Percentiles rank a stretch among this genome's conserved stretches.
These are phyloP conservation scores for Microctonus brassicae DNA, from an alignment of 2,888 invertebrate species.

Conservation along the genomic window DNA sequence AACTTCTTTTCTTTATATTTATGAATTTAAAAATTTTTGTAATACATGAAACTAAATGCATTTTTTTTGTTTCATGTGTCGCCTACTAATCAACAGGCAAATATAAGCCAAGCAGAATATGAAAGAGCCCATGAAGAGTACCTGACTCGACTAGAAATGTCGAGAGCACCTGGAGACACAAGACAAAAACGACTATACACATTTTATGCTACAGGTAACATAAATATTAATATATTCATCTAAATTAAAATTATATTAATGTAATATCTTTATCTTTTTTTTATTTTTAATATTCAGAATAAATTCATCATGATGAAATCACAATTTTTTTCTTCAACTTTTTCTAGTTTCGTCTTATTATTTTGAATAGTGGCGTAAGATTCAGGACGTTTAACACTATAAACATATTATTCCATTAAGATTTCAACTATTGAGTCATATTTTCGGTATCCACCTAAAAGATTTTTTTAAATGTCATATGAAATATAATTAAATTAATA, in stretches of 20 bases:
- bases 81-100: conserved; percentile 70
- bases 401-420: background rate
- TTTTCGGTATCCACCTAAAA: no score
- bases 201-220: conserved; percentile 61
- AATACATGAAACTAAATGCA: conserved; percentile 30
- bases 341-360: background rate
- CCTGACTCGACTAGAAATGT: conserved; percentile 65
- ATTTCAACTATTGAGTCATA: background rate
- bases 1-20: no score
- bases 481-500: background rate
- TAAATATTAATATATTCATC: background rate
- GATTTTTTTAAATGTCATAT: background rate
- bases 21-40: no score
- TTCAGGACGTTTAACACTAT: background rate
- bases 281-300: background rate
- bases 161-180: conserved; percentile 50
- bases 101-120: conserved; percentile 77
- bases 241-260: background rate
- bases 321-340: background rate
- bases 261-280: background rate
- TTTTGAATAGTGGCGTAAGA: background rate
- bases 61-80: conserved; percentile 41
- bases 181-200: conserved; percentile 61
- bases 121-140: conserved; percentile 75
- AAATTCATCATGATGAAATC: background rate